These are phyloP conservation scores for Hyposoter didymator DNA, from an alignment of 2,888 invertebrate species.

Conservation along the genomic window DNA sequence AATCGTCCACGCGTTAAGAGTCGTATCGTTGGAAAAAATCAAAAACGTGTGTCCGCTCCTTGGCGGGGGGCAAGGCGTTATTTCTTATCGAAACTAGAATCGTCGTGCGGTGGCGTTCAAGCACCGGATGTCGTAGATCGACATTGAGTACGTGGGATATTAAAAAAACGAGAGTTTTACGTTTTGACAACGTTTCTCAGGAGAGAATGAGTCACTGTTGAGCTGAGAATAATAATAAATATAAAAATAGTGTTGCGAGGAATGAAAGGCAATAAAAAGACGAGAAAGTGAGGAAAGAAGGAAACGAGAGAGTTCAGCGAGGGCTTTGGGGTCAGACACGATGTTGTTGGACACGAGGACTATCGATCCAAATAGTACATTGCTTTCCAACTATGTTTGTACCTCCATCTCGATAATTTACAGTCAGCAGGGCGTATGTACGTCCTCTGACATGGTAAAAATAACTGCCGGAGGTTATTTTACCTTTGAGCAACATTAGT, in stretches of 20 bases:
- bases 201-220: constrained; percentile 66
- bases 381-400: background rate
- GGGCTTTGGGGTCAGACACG: constrained; percentile 58
- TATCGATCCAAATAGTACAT: constrained; percentile 68
- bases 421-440: constrained; percentile 38
- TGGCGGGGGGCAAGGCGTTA: constrained; percentile 30
- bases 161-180: constrained; percentile 5
- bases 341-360: constrained; percentile 63
- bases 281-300: constrained; percentile 41
- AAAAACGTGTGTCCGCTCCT: background rate
- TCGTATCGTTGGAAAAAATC: background rate
- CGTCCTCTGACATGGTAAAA: background rate
- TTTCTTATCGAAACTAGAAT: constrained; percentile 63
- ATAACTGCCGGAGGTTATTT: background rate
- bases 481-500: background rate
- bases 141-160: constrained; percentile 16
- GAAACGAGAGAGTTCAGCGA: constrained; percentile 25
- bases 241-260: background rate
- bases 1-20: constrained; percentile 17
- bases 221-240: constrained; percentile 27
- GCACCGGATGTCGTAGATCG: constrained; percentile 36
- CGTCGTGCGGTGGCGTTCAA: constrained; percentile 41
- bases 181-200: constrained; percentile 25
- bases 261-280: background rate
- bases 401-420: constrained; percentile 16